These are phyloP conservation scores for Agonum fuliginosum DNA, from an alignment of 2,888 invertebrate genomes.

Conservation along the genomic window DNA sequence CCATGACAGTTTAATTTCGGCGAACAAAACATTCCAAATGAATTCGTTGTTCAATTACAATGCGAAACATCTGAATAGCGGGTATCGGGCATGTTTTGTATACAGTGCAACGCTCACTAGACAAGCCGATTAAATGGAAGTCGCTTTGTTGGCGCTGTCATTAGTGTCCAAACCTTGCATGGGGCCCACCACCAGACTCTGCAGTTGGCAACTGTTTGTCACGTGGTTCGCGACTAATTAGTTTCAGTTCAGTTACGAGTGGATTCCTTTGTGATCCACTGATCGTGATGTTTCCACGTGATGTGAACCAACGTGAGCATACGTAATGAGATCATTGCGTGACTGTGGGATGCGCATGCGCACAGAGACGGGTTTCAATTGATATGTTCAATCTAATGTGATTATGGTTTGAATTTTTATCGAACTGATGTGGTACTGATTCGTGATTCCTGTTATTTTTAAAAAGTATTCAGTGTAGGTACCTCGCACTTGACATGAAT, in stretches of 20 bases:
- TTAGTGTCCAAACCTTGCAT: slow-evolving; percentile 10
- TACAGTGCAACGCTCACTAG: background rate
- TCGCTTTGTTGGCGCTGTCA: slow-evolving; percentile 24
- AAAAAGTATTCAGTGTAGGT: no score
- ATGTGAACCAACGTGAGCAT: background rate
- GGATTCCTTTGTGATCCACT: slow-evolving; percentile 26
- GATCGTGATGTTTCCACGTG: slow-evolving; percentile 41
- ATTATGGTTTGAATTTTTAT: no score
- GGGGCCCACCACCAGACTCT: background rate
- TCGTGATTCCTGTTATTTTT: no score
- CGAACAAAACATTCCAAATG: background rate
- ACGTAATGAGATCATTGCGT: slow-evolving; percentile 16
- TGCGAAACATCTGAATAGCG: slow-evolving; percentile 20
- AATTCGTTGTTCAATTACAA: slow-evolving; percentile 7
- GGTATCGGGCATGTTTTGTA: slow-evolving; percentile 11
- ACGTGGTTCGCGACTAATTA: slow-evolving; percentile 24
- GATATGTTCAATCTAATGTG: no score
- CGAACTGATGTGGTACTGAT: no score
- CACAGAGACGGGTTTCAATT: background rate
- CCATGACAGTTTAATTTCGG: slow-evolving; percentile 25
- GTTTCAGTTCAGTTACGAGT: slow-evolving; percentile 19
- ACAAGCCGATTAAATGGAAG: slow-evolving; percentile 43
- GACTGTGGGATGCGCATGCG: background rate
- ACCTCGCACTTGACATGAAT: no score
- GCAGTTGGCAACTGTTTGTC: slow-evolving; percentile 26